Evolutionary conservation across 2,888 invertebrate species (phyloP).

Genomic region (Lissocephala sabroskyi): DNA sequence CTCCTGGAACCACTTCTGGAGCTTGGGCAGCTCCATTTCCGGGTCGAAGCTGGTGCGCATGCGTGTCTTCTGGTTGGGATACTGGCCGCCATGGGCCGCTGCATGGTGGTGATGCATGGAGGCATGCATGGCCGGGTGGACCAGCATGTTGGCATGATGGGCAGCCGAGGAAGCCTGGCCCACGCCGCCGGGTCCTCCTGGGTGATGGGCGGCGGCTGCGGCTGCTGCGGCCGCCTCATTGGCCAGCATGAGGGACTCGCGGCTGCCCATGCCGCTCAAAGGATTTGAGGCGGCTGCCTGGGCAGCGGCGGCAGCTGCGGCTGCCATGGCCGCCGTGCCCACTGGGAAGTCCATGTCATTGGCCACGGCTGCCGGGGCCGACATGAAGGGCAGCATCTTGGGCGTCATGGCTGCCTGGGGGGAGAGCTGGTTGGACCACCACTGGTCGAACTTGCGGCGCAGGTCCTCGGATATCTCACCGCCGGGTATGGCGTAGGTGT

Average conservation of each 20-base stretch:
- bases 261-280: constrained; percentile 46
- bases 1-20: constrained; percentile 97
- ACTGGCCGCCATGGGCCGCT: constrained; percentile 75
- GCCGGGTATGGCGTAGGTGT: constrained; percentile 77
- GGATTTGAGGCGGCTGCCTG: constrained; percentile 50
- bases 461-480: constrained; percentile 87
- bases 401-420: constrained; percentile 75
- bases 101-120: constrained; percentile 78
- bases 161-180: constrained; percentile 25
- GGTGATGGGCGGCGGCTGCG: constrained; percentile 71
- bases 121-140: constrained; percentile 82
- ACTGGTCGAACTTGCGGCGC: constrained; percentile 90
- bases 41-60: constrained; percentile 98
- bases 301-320: constrained; percentile 74
- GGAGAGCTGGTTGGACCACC: constrained; percentile 87
- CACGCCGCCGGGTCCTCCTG: constrained; percentile 34
- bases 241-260: constrained; percentile 61
- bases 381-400: constrained; percentile 74
- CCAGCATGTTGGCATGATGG: constrained; percentile 70
- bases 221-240: constrained; percentile 44
- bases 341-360: constrained; percentile 70
- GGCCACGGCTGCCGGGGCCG: constrained; percentile 64
- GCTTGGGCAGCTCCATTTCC: constrained; percentile 94
- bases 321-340: constrained; percentile 72
- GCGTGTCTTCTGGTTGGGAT: constrained; percentile 86